phyloP scores from a whole-genome alignment of 2,888 invertebrate genomes.

The Candidula unifasciata region DNA sequence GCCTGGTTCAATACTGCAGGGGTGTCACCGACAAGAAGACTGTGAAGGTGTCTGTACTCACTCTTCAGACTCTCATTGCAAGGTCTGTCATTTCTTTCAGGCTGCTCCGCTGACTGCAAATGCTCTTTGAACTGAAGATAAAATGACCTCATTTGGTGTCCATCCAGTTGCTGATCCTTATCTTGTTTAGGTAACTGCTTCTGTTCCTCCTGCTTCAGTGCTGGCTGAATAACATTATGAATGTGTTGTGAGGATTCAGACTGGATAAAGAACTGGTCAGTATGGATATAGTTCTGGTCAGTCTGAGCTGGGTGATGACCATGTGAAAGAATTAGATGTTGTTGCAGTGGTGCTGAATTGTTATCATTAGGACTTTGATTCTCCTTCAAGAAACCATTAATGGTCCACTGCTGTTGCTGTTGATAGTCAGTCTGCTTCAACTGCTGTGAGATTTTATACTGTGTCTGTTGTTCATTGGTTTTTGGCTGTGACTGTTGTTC shows the following conservation, averaged over 20 bases:
- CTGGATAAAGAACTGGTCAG: conserved; percentile 21
- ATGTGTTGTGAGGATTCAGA: conserved; percentile 13
- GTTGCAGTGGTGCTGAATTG: not conserved
- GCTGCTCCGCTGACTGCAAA: not conserved
- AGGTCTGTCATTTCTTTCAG: conserved; percentile 20
- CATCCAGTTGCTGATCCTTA: conserved; percentile 25
- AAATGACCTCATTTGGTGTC: conserved; percentile 9
- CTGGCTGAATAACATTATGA: conserved; percentile 11
- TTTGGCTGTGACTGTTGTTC: too few relatives aligned
- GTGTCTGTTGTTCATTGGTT: conserved; percentile 16
- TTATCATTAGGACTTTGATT: not conserved
- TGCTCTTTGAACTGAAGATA: not conserved
- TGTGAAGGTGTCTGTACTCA: conserved; percentile 49
- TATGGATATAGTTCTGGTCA: conserved; percentile 32
- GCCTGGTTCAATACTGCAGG: not conserved
- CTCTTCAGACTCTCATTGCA: conserved; percentile 47
- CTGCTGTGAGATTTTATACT: conserved; percentile 31
- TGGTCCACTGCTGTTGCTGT: conserved; percentile 2
- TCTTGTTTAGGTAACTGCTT: conserved; percentile 37
- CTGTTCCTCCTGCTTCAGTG: conserved; percentile 34
- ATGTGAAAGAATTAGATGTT: not conserved
- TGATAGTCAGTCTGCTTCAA: conserved; percentile 25
- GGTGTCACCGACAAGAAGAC: conserved; percentile 36
- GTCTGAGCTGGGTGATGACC: conserved; percentile 17
- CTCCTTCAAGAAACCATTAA: conserved; percentile 22